Evolutionary conservation across 2,113 vertebrate species (phyloP), one percentile per base, ranked within the genome.

Genomic region (Columba janthina): DNA sequence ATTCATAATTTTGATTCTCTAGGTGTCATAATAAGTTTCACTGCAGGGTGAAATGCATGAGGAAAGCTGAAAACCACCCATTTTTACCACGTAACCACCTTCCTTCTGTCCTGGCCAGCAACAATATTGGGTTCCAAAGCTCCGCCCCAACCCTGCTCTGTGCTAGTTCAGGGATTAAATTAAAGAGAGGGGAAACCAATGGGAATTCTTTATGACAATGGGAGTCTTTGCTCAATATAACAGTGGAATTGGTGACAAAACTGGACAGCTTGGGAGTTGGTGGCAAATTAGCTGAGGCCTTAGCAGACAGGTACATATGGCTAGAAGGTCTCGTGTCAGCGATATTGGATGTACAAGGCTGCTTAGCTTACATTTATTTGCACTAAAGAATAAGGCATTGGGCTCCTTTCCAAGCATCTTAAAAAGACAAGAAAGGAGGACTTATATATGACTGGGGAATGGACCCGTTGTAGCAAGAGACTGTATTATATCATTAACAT

Each of bases 361-460:
- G 83, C 90, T 93, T 50, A 38, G 71, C 90, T 90, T 70, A 90
- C 82, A 84, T 74, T 90, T 94, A 90, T 85, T 94, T 90, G 70
- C 80, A 71, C 69, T 94, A 26, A 86, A 95, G 90, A 90, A 89
- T 32, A 74, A 76, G 4, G 75, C 64, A 65, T 25, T 54, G 72
- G 95, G 94, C 90, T 94, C 73, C 57, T 81, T 90, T 93, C 96
- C 92, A 95, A 94, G 73, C 76, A 84, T 69, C 86, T 94, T 72
- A 75, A 94, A 84, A 89, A 95, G 93, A 79, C 71, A 91, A 83
- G 89, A 87, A 92, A 89, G 73, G 94, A 94, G 90, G 77, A 75
- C 36, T 94, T 82, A 57, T 36, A 36, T 31, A 78, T 2, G 38
- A 44, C 67, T 70, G 19, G 57, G 17, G 60, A 62, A 71, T 3